Evolutionary conservation across 2,888 invertebrate genomes (phyloP).

Genomic region (Dione vanillae): DNA sequence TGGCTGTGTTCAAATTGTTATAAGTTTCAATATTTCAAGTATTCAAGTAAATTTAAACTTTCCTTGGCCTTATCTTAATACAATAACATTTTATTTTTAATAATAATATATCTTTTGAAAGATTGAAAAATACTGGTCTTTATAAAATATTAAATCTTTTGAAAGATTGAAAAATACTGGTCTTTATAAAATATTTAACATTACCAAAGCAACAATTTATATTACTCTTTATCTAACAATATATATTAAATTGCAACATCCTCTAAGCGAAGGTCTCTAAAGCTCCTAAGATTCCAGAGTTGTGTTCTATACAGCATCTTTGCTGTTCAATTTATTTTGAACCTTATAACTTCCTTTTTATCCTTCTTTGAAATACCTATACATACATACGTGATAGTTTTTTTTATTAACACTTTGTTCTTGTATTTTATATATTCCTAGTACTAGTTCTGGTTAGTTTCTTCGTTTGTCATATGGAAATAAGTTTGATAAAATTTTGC

Average conservation of each 20-base stretch:
- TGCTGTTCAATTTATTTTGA: constrained; percentile 7
- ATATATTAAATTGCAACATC: constrained; percentile 24
- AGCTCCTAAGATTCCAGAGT: constrained; percentile 37
- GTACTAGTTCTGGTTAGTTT: no score
- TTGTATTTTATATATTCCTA: no score
- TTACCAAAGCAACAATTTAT: constrained; percentile 18
- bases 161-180: not conserved
- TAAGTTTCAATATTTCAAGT: no score
- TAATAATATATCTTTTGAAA: not conserved
- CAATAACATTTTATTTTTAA: no score
- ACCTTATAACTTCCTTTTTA: not conserved
- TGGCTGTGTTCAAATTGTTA: no score
- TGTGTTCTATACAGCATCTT: constrained; percentile 1
- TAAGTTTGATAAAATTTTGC: no score
- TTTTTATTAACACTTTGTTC: no score
- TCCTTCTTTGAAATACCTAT: not conserved
- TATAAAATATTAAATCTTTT: not conserved
- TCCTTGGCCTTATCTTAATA: no score
- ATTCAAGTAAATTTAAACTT: no score
- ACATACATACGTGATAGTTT: not conserved
- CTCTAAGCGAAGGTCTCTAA: constrained; percentile 32
- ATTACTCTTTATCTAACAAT: constrained; percentile 19
- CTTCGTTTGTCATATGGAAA: no score
- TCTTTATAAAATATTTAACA: constrained; percentile 7
- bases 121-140: not conserved